Percentiles rank a stretch among this genome's conserved stretches.
Evolutionary conservation across 2,797 vertebrate genomes (phyloP).

Genomic region (Chloroceryle inda): DNA sequence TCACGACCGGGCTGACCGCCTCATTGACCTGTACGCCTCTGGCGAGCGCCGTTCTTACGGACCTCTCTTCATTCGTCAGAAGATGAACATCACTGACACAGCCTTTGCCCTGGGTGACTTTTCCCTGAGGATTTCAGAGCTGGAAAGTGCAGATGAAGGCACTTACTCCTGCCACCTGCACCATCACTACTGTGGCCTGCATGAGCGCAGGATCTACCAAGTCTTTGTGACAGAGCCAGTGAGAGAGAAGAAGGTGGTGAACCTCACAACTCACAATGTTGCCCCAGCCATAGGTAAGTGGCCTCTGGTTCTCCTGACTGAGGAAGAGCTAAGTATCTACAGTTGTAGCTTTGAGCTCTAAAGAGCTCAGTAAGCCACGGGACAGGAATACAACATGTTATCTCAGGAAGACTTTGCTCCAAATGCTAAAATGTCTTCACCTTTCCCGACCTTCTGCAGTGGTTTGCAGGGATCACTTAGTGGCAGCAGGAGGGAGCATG

Average conservation of each 20-base stretch:
- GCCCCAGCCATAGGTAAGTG: constrained; percentile 45
- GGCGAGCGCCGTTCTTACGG: constrained; percentile 92
- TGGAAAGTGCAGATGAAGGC: constrained; percentile 88
- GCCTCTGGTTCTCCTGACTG: neutral
- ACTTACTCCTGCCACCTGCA: constrained; percentile 95
- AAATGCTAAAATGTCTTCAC: neutral
- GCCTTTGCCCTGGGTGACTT: constrained; percentile 93
- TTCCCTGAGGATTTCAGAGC: constrained; percentile 85
- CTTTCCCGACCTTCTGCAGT: neutral
- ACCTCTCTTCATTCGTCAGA: constrained; percentile 83
- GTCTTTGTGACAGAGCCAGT: constrained; percentile 80
- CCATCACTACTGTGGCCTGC: constrained; percentile 97
- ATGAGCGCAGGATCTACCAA: constrained; percentile 91
- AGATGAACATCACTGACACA: constrained; percentile 86
- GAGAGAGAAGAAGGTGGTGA: constrained; percentile 35
- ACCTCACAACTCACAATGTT: neutral
- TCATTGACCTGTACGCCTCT: constrained; percentile 93
- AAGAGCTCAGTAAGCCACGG: neutral
- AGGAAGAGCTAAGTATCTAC: neutral
- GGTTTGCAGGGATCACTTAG: neutral
- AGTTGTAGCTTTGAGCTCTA: neutral
- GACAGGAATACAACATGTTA: neutral
- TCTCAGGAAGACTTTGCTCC: neutral
- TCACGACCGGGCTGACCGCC: constrained; percentile 90
- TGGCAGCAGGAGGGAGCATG: neutral